A percentile compares a stretch with the other conserved stretches of the same genome.
Evolutionary conservation across 2,888 invertebrate species (phyloP).

Genomic region (Cylloceria caligata): DNA sequence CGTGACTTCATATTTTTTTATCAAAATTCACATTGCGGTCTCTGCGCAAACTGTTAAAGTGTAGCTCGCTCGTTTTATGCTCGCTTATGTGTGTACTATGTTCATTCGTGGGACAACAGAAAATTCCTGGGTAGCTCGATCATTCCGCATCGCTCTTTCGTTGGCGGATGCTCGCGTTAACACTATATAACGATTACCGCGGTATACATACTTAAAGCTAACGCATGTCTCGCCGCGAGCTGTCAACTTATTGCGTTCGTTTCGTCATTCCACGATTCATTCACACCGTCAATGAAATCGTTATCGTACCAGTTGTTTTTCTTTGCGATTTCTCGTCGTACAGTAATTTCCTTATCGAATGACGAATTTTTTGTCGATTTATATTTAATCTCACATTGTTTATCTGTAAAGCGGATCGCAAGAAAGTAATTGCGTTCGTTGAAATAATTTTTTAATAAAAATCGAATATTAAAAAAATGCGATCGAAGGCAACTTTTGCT

Average conservation of each 20-base stretch:
- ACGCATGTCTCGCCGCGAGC: slow-evolving; percentile 14
- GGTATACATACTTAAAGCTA: not conserved
- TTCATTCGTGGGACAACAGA: slow-evolving; percentile 18
- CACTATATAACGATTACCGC: not conserved
- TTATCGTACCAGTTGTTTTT: slow-evolving; percentile 21
- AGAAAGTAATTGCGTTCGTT: no score
- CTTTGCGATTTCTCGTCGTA: not conserved
- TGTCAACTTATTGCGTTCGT: slow-evolving; percentile 18
- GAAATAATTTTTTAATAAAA: no score
- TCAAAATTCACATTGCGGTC: slow-evolving; percentile 49
- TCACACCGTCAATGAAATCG: slow-evolving; percentile 50
- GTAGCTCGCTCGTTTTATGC: slow-evolving; percentile 1
- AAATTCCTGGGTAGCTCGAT: slow-evolving; percentile 43
- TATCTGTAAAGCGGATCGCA: no score
- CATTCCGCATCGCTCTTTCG: slow-evolving; percentile 14
- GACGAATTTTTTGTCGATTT: not conserved
- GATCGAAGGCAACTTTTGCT: no score
- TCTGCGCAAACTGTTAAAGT: slow-evolving; percentile 27
- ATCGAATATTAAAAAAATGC: no score
- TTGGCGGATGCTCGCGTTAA: not conserved
- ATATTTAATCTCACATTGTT: not conserved
- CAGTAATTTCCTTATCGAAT: not conserved
- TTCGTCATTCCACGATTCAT: slow-evolving; percentile 43
- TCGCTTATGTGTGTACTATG: not conserved
- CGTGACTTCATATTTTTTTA: slow-evolving; percentile 36